Percentiles rank a stretch among this genome's conserved stretches.
phyloP scores from a whole-genome alignment of 2,797 vertebrate species.

The Sebastes kiyomatsui region DNA sequence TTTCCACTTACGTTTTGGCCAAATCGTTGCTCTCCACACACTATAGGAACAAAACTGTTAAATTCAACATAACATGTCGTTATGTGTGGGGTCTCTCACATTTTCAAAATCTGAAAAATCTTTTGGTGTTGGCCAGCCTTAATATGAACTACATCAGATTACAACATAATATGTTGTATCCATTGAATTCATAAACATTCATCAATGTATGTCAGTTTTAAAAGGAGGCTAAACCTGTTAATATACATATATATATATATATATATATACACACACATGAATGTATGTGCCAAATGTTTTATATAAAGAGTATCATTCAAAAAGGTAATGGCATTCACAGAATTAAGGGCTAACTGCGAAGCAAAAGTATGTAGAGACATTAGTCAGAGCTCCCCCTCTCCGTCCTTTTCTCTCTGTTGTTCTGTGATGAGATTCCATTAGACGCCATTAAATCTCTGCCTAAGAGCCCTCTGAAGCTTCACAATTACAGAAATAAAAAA shows the following conservation, averaged over 20 bases:
- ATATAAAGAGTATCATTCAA: conserved; percentile 21
- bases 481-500: conserved; percentile 78
- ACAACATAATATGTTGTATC: not conserved
- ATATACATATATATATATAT: not conserved
- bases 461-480: conserved; percentile 79
- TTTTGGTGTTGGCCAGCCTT: no score
- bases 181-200: not conserved
- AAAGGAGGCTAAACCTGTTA: not conserved
- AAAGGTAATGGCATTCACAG: conserved; percentile 44
- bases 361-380: conserved; percentile 50
- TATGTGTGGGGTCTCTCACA: no score
- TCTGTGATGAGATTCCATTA: conserved; percentile 83
- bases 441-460: conserved; percentile 81
- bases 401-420: conserved; percentile 56
- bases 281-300: conserved; percentile 1
- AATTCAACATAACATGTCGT: no score
- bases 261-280: not conserved
- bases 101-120: no score
- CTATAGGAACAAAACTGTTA: no score
- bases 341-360: conserved; percentile 36
- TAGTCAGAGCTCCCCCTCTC: conserved; percentile 56
- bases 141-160: not conserved
- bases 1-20: no score
- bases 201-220: not conserved
- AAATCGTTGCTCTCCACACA: no score